phyloP scores from a whole-genome alignment of 2,888 invertebrate genomes.

The Branchipolynoe longqiensis region DNA sequence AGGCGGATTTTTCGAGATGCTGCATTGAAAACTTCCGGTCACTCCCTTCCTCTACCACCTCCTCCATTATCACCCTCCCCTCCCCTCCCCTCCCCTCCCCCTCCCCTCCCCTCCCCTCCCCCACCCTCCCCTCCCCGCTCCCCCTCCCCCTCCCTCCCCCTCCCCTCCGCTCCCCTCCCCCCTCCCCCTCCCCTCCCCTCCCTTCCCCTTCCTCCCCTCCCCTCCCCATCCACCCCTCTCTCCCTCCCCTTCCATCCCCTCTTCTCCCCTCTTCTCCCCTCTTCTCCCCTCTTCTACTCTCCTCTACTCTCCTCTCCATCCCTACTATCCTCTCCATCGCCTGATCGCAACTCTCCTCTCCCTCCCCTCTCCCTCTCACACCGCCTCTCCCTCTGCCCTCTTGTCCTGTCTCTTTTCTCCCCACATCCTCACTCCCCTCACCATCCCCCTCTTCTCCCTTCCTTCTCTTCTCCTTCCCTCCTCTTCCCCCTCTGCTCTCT shows the following conservation, averaged over 20 bases:
- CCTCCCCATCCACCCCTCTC: background rate
- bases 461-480: no score
- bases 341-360: background rate
- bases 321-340: background rate
- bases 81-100: background rate
- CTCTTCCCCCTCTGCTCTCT: no score
- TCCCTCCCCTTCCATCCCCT: background rate
- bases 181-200: conserved; percentile 15
- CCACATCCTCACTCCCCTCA: no score
- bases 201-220: background rate
- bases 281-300: background rate
- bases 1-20: no score
- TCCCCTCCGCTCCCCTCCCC: background rate
- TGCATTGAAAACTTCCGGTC: background rate
- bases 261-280: background rate
- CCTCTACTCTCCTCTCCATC: background rate
- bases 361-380: background rate
- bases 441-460: no score
- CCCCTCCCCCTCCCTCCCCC: background rate
- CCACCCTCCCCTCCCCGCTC: background rate
- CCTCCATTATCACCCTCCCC: background rate
- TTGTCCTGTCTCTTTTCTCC: no score
- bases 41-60: background rate
- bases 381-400: background rate
- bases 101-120: background rate